Conservation (phyloP, 2,888 invertebrate species). For the Drosophila sordidapex region DNA sequence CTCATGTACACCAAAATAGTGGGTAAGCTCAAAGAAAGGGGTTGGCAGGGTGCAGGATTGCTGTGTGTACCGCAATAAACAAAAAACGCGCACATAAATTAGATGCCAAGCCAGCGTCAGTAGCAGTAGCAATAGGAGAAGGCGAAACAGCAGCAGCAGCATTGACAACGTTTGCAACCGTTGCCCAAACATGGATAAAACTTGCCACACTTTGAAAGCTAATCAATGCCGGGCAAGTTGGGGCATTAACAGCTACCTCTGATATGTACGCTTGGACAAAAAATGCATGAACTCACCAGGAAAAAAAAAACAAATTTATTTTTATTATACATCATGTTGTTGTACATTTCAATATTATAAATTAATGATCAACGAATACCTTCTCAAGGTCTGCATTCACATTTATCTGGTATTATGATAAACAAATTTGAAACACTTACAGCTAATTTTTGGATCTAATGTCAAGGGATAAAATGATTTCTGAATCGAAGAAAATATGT, state of each 20-base stretch:
- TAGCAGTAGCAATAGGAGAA: constrained; percentile 12
- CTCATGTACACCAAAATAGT: constrained; percentile 27
- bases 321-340: not conserved
- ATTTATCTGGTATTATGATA: not conserved
- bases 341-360: not conserved
- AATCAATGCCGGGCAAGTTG: constrained; percentile 54
- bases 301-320: not conserved
- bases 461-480: not conserved
- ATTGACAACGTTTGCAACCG: constrained; percentile 24
- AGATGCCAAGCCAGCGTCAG: constrained; percentile 55
- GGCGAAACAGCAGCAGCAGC: constrained; percentile 7
- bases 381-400: not conserved
- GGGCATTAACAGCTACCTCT: constrained; percentile 3
- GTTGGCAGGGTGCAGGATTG: not conserved
- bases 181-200: constrained; percentile 2
- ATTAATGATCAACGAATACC: not conserved
- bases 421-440: not conserved
- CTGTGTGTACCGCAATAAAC: constrained; percentile 65
- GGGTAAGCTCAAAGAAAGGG: not conserved
- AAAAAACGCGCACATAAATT: constrained; percentile 71
- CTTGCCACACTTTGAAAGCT: constrained; percentile 59
- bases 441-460: not conserved
- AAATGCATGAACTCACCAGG: too few species aligned
- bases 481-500: not conserved
- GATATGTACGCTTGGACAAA: not conserved